Conservation (phyloP, 1,140 invertebrate species). For the Pogonognathellus flavescens region DNA sequence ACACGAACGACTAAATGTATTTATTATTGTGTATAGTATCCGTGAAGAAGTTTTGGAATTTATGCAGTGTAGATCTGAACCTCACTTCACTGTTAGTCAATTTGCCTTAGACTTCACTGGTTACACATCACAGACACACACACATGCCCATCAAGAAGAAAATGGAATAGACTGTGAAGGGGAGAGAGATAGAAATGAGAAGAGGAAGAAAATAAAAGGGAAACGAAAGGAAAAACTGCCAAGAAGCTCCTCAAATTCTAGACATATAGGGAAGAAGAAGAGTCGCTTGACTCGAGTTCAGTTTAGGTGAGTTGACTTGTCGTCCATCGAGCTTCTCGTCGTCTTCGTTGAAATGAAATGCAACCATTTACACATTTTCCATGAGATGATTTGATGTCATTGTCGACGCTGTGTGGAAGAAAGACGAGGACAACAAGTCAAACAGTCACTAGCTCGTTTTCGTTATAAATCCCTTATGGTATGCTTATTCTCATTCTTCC, state of each 20-base stretch:
- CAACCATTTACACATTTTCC: conserved; percentile 48
- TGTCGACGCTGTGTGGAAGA: conserved; percentile 20
- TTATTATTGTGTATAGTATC: no score
- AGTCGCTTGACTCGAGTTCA: background rate
- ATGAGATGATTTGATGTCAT: conserved; percentile 44
- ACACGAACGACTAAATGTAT: no score
- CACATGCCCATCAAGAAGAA: background rate
- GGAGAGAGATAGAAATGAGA: background rate
- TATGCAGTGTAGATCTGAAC: background rate
- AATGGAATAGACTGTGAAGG: conserved; percentile 12
- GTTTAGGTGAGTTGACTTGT: background rate
- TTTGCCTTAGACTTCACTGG: conserved; percentile 21
- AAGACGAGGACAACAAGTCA: conserved; percentile 35
- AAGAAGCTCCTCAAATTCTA: conserved; percentile 5
- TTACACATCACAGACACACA: conserved; percentile 2
- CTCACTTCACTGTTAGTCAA: conserved; percentile 18
- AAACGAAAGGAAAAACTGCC: conserved; percentile 26
- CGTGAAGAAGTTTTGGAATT: no score
- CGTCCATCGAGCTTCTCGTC: background rate
- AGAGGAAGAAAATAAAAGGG: conserved; percentile 2
- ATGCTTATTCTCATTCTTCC: conserved; percentile 2
- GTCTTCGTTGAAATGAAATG: background rate
- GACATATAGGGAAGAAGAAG: background rate
- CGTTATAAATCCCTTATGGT: conserved; percentile 22
- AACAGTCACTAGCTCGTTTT: conserved; percentile 43